Evolutionary conservation across 2,888 invertebrate species (phyloP).

Genomic region (Callyntrura sp.): DNA sequence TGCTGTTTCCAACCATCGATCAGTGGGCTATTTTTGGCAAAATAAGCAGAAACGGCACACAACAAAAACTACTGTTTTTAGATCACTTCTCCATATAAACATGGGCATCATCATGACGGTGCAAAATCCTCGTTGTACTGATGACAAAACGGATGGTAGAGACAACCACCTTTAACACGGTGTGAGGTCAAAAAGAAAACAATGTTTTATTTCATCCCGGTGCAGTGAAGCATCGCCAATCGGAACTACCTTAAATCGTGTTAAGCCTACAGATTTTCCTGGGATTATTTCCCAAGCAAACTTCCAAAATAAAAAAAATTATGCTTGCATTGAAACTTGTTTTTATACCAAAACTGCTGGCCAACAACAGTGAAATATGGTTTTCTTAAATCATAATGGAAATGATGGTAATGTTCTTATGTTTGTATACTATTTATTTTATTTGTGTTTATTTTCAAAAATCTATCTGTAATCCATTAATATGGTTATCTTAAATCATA

Average conservation of each 20-base stretch:
- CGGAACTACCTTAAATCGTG: not conserved
- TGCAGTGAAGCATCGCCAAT: constrained; percentile 1
- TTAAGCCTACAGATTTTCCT: not conserved
- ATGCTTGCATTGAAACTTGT: not conserved
- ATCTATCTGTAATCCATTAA: constrained; percentile 75
- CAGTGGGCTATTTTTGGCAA: constrained; percentile 45
- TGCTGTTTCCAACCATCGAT: constrained; percentile 53
- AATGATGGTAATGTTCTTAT: not conserved
- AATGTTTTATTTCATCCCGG: constrained; percentile 52
- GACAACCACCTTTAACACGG: no score
- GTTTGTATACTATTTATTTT: not conserved
- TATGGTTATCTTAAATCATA: no score
- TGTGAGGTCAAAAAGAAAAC: constrained; percentile 63
- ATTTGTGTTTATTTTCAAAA: constrained; percentile 19
- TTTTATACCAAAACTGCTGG: not conserved
- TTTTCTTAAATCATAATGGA: no score
- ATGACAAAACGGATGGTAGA: no score
- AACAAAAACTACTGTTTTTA: constrained; percentile 36
- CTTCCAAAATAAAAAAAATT: constrained; percentile 49
- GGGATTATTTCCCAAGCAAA: not conserved
- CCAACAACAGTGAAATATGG: constrained; percentile 4
- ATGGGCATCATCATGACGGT: no score
- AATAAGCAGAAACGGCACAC: constrained; percentile 53
- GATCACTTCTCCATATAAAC: no score
- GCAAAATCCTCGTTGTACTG: no score